These are phyloP conservation scores for Chromis chromis DNA, from an alignment of 2,797 vertebrate species.

Conservation along the genomic window DNA sequence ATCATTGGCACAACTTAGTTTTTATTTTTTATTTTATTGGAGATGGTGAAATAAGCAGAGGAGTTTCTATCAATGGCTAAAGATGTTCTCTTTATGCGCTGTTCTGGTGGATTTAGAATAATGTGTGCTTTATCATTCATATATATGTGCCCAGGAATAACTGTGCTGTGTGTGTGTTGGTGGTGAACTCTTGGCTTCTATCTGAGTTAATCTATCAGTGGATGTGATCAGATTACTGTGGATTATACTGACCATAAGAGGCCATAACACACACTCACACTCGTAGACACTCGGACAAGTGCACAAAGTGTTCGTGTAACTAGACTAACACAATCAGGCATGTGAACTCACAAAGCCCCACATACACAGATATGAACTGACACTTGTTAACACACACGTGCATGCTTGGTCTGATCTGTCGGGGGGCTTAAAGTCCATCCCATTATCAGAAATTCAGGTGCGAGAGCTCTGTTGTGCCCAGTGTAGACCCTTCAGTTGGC, in stretches of 20 bases:
- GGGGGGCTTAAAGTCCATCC: slow-evolving; percentile 50
- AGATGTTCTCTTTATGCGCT: not conserved
- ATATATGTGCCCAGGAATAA: rapidly evolving
- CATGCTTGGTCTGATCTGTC: slow-evolving; percentile 32
- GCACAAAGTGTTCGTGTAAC: slow-evolving; percentile 17
- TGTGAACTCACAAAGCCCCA: slow-evolving; percentile 31
- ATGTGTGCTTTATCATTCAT: not conserved
- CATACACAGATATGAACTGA: slow-evolving; percentile 53
- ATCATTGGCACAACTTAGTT: slow-evolving; percentile 1
- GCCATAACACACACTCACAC: slow-evolving; percentile 23
- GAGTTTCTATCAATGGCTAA: not conserved
- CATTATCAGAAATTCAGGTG: slow-evolving; percentile 57
- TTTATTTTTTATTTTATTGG: not conserved
- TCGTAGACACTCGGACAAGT: slow-evolving; percentile 5
- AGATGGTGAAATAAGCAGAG: no score
- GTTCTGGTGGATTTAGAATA: not conserved
- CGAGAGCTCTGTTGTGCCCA: slow-evolving; percentile 17
- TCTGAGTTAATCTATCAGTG: slow-evolving; percentile 69
- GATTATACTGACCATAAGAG: slow-evolving; percentile 68
- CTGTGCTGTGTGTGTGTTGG: not conserved
- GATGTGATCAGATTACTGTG: slow-evolving; percentile 76
- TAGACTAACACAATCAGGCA: slow-evolving; percentile 42
- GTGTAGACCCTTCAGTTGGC: slow-evolving; percentile 18
- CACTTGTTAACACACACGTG: slow-evolving; percentile 29
- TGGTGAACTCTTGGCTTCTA: slow-evolving; percentile 34